These are phyloP conservation scores for Palythoa heliodiscus DNA, from an alignment of 92 coral and sea anemone genomes.

Conservation along the genomic window DNA sequence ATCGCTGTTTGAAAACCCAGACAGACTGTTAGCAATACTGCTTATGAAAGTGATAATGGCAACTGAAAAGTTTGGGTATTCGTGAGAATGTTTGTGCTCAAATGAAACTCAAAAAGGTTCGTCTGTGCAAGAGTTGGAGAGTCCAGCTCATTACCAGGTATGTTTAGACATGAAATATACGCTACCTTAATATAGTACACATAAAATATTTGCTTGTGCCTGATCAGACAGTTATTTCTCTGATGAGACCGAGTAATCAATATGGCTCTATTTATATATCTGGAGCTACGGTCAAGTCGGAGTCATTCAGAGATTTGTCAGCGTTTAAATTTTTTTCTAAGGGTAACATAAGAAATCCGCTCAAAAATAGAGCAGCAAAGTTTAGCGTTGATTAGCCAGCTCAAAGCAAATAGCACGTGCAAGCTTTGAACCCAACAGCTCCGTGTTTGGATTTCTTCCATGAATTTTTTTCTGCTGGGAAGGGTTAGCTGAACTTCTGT, in stretches of 20 bases:
- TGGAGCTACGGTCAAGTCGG: not conserved
- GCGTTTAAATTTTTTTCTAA: not conserved
- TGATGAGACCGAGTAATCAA: conserved; percentile 22
- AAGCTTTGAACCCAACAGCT: not conserved
- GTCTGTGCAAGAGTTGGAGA: not conserved
- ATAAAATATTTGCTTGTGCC: not conserved
- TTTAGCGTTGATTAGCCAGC: not conserved
- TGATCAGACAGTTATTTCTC: conserved; percentile 27
- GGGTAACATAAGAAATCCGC: not conserved
- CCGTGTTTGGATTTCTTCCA: not conserved
- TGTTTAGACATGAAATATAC: not conserved
- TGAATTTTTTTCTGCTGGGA: not conserved
- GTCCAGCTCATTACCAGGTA: not conserved
- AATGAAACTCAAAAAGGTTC: not conserved
- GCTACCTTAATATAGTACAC: not conserved
- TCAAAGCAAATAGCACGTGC: not conserved
- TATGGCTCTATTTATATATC: not conserved
- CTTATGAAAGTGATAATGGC: not conserved
- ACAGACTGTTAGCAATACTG: conserved; percentile 40
- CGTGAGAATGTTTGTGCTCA: not conserved
- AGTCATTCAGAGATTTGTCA: not conserved
- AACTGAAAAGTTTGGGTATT: not conserved
- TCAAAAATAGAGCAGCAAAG: not conserved
- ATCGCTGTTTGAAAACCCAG: conserved; percentile 23
- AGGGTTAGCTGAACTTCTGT: not conserved